Conservation (phyloP, 2,888 invertebrate species). For the Amphipyra tragopoginis region DNA sequence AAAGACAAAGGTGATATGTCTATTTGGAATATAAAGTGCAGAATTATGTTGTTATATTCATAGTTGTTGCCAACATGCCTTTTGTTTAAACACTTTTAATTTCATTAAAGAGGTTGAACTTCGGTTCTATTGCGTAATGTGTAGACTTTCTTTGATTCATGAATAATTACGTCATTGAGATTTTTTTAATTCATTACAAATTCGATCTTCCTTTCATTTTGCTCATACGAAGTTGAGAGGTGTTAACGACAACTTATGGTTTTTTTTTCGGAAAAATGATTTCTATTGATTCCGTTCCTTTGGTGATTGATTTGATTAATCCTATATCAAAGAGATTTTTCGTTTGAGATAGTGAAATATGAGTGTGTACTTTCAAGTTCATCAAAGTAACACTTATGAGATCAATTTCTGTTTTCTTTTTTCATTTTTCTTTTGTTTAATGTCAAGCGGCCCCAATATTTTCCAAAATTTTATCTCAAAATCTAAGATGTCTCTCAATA, state of each 20-base stretch:
- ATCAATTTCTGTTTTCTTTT: too few relatives aligned
- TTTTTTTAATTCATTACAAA: constrained; percentile 58
- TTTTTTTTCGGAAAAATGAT: constrained; percentile 8
- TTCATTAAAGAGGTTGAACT: constrained; percentile 58
- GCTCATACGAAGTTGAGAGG: constrained; percentile 36
- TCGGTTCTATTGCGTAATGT: constrained; percentile 57
- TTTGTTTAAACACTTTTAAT: constrained; percentile 58
- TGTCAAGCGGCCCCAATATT: too few relatives aligned
- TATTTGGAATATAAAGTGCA: constrained; percentile 77
- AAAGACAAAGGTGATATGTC: constrained; percentile 60
- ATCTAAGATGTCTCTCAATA: too few relatives aligned
- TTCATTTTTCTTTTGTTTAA: too few relatives aligned
- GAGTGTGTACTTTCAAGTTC: too few relatives aligned
- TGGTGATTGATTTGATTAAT: background rate
- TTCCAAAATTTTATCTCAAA: too few relatives aligned
- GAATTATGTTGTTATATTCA: constrained; percentile 71
- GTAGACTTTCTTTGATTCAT: constrained; percentile 69
- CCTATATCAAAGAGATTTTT: too few relatives aligned
- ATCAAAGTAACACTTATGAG: too few relatives aligned
- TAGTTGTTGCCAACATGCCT: constrained; percentile 46
- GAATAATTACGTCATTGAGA: constrained; percentile 65
- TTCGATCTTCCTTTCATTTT: constrained; percentile 61
- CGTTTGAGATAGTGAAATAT: too few relatives aligned
- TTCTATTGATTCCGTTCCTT: constrained; percentile 3
- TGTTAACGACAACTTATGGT: constrained; percentile 11